These are phyloP conservation scores for Pissodes strobi DNA, from an alignment of 1,140 invertebrate genomes.

Conservation along the genomic window DNA sequence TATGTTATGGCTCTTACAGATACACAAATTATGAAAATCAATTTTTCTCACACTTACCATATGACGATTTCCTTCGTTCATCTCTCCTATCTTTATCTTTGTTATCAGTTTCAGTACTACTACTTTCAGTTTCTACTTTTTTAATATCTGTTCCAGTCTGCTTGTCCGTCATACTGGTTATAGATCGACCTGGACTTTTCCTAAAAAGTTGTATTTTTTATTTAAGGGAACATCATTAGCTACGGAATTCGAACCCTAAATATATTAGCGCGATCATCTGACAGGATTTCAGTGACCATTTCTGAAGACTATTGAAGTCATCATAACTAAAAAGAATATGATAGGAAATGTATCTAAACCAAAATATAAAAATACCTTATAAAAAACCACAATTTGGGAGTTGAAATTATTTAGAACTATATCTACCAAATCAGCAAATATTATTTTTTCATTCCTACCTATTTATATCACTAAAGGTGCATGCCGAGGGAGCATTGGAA, in stretches of 20 bases:
- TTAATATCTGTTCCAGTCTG: conserved; percentile 25
- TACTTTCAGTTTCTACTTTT: conserved; percentile 42
- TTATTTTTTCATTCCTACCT: conserved; percentile 9
- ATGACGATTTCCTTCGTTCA: conserved; percentile 27
- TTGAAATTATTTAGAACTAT: no score
- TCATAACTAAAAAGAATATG: no score
- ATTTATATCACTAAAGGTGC: neutral
- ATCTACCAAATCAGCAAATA: no score
- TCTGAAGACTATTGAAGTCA: no score
- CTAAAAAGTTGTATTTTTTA: conserved; percentile 11
- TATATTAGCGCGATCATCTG: no score
- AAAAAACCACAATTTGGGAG: no score
- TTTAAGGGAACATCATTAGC: neutral
- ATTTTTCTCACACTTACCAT: conserved; percentile 20
- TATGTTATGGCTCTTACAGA: no score
- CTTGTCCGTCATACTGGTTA: conserved; percentile 14
- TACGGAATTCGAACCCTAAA: no score
- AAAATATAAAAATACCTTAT: no score
- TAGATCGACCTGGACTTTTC: neutral
- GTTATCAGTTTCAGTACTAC: conserved; percentile 43
- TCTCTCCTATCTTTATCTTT: conserved; percentile 28
- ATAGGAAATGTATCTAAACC: no score
- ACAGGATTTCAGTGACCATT: no score
- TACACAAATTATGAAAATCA: no score
- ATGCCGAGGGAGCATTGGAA: neutral